Evolutionary conservation across 2,888 invertebrate genomes (phyloP).

Genomic region (Andrena bucephala): DNA sequence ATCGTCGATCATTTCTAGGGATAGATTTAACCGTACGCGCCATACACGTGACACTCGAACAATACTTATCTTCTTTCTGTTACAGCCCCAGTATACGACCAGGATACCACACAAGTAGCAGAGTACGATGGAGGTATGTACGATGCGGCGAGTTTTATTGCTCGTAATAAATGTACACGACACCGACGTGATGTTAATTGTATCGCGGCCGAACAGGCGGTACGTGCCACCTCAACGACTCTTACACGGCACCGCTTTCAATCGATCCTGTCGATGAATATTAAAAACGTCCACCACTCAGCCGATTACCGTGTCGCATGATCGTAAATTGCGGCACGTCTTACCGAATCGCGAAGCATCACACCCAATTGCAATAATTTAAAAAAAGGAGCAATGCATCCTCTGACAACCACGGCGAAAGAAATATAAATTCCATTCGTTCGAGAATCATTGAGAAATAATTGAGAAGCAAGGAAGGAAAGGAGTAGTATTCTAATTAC

Average conservation of each 20-base stretch:
- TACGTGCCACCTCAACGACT: slow-evolving; percentile 38
- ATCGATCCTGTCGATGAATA: slow-evolving; percentile 56
- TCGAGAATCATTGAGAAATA: background rate
- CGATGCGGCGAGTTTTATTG: slow-evolving; percentile 45
- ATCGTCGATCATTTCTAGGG: too few relatives aligned
- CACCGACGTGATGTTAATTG: slow-evolving; percentile 59
- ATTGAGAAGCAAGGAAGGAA: background rate
- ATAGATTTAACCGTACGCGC: too few relatives aligned
- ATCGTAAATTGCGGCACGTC: background rate
- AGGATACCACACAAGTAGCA: slow-evolving; percentile 83
- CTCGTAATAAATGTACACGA: slow-evolving; percentile 50
- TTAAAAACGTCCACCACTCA: slow-evolving; percentile 22
- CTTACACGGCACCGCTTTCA: slow-evolving; percentile 36
- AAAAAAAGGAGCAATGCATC: too few relatives aligned
- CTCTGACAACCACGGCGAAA: background rate
- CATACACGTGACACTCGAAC: slow-evolving; percentile 2
- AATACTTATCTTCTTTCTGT: slow-evolving; percentile 53
- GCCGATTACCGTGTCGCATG: slow-evolving; percentile 6
- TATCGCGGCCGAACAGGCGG: slow-evolving; percentile 24
- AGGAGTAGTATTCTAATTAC: background rate
- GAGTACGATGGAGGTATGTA: slow-evolving; percentile 82
- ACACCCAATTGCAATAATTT: background rate
- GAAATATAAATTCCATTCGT: background rate
- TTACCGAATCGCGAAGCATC: background rate
- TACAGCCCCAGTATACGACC: slow-evolving; percentile 84